Base-by-base conservation (phyloP, 35 echinoderm and acorn worm genomes). In the Amphiura filiformis region DNA sequence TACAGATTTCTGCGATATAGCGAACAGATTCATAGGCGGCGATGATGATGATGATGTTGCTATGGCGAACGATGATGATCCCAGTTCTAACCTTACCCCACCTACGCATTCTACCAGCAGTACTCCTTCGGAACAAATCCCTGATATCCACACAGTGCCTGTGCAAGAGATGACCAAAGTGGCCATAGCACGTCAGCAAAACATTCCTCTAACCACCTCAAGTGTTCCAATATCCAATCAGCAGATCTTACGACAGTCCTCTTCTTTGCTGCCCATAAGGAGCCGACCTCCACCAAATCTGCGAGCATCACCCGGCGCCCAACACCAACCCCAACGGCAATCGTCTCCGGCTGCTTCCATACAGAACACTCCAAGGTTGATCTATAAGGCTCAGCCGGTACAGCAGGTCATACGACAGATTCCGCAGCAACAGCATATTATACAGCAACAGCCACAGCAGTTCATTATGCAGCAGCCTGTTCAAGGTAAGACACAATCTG, bases 1-100 rank as follows among this genome's bases (percentile, higher is more conserved):
- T 14, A 91, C 89, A 4, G 89, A 91, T 56, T 91, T 91, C 75
- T 91, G 82, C 76, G 82, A 84, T 49, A 91, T 91, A 13, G 89
- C 89, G 61, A 91, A 85, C 76, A 84, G 40, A 35, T 36, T 91
- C 38, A 76, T 85, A 56, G 88, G 83, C 15, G 36, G 89, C 37
- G 82, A 70, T 13, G 83, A 85, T 22, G 47, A 64, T 15, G 18
- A 83, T 31, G 81, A 49, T 83, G 38, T 30, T 0, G 40, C 52
- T 12, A 47, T 83, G 17, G 26, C 31, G 17, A 47, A 83, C 1
- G 39, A 83, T 0, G 40, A 17, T 12, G 56, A 89, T 35, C 82
- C 82, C 14, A 35, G 28, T 31, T 57, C 82, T 49, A 75, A 33
- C 0, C 17, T 22, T 32, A 75, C 28, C 15, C 36, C 33, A 44